Evolutionary conservation across 2,113 vertebrate species (phyloP).

Genomic region (Indri indri): DNA sequence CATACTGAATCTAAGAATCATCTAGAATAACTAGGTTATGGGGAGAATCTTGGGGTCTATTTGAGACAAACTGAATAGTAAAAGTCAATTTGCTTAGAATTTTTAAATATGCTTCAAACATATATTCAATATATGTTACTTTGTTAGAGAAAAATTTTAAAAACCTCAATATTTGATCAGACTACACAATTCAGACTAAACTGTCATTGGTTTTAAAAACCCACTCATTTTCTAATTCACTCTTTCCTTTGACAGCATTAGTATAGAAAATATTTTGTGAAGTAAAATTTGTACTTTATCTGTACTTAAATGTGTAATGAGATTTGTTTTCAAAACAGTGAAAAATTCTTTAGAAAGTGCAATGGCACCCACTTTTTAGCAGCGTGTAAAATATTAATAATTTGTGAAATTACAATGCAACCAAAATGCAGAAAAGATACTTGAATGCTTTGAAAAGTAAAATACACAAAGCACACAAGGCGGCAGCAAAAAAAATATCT

Average conservation of each 20-base stretch:
- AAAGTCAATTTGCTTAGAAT: neutral
- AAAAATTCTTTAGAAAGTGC: conserved; percentile 9
- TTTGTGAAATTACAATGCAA: conserved; percentile 20
- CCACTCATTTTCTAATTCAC: neutral
- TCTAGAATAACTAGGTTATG: conserved; percentile 32
- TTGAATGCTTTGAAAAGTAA: neutral
- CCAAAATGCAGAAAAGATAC: conserved; percentile 1
- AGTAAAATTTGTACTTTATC: neutral
- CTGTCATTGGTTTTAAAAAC: neutral
- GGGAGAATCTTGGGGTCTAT: neutral
- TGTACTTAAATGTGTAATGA: neutral
- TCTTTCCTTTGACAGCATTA: neutral
- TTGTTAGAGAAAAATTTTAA: neutral
- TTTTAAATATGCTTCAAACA: conserved; percentile 20
- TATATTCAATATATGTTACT: neutral
- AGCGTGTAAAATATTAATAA: conserved; percentile 5
- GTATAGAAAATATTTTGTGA: neutral
- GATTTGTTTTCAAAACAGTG: conserved; percentile 16
- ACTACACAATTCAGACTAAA: neutral
- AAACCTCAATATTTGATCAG: neutral
- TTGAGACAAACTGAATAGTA: neutral
- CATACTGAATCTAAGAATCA: neutral
- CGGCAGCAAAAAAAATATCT: neutral
- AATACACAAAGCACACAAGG: neutral
- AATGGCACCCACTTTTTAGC: neutral